Percentiles rank a stretch among this genome's conserved stretches.
Conservation (phyloP, 2,113 vertebrate species). For the Nanorana parkeri region DNA sequence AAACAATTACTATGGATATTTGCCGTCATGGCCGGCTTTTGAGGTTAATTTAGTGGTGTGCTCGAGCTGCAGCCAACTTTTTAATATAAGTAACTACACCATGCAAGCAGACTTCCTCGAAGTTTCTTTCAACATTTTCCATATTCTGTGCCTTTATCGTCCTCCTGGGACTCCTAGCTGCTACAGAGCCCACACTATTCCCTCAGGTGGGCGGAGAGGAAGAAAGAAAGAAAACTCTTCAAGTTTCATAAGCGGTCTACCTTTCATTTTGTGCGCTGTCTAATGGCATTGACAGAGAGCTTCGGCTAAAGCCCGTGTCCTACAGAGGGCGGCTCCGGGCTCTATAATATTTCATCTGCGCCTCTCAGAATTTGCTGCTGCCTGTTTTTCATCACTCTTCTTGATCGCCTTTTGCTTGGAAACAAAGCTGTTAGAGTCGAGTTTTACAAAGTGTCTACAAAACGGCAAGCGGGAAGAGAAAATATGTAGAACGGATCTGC, state of each 20-base stretch:
- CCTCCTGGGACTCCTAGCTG: constrained; percentile 61
- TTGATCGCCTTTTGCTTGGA: constrained; percentile 29
- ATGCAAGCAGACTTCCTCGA: constrained; percentile 62
- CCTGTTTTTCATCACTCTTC: constrained; percentile 44
- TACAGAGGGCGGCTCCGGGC: constrained; percentile 63
- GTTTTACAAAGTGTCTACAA: constrained; percentile 15
- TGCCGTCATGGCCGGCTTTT: constrained; percentile 79
- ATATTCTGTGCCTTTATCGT: constrained; percentile 71
- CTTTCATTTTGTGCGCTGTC: constrained; percentile 66
- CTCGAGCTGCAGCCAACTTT: constrained; percentile 62
- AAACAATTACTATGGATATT: constrained; percentile 83
- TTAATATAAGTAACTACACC: constrained; percentile 59
- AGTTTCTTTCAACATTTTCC: constrained; percentile 70
- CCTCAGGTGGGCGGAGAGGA: constrained; percentile 69
- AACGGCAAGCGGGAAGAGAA: neutral
- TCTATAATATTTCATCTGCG: constrained; percentile 47
- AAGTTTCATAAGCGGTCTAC: constrained; percentile 64
- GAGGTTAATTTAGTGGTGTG: constrained; percentile 75
- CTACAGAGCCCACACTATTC: constrained; percentile 69
- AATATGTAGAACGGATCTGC: neutral
- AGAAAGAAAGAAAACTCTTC: constrained; percentile 66
- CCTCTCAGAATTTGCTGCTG: constrained; percentile 57
- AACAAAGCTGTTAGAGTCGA: neutral
- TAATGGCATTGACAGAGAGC: constrained; percentile 69
- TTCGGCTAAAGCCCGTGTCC: constrained; percentile 64